Conservation (phyloP, 2,797 vertebrate genomes). For the Eospalax fontanierii region DNA sequence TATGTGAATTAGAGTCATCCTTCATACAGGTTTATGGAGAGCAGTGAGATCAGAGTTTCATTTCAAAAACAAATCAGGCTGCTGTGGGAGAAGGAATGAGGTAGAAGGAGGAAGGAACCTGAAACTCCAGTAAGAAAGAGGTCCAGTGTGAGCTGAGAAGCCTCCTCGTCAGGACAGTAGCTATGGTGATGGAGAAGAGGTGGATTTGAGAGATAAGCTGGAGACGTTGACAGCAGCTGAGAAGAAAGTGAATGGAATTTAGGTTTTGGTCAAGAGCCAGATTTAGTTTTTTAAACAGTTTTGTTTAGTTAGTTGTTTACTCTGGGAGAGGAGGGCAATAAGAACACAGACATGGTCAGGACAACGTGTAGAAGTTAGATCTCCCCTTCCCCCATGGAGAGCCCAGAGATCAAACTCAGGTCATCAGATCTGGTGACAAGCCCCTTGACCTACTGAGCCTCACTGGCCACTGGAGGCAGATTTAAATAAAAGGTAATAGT, state of each 20-base stretch:
- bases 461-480: background rate
- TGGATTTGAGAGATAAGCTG: background rate
- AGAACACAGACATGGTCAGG: background rate
- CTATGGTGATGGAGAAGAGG: rapidly evolving
- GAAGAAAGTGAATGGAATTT: background rate
- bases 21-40: background rate
- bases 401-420: background rate
- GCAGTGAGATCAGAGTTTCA: background rate
- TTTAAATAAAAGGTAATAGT: background rate
- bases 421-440: background rate
- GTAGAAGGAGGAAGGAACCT: background rate
- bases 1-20: background rate
- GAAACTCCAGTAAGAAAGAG: background rate
- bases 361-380: background rate
- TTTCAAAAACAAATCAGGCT: background rate
- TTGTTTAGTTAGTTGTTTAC: background rate
- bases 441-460: background rate
- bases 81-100: background rate
- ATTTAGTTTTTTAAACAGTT: background rate
- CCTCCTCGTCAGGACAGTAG: background rate
- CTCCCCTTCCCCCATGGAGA: no score
- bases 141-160: background rate
- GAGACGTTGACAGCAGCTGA: background rate
- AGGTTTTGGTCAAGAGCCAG: background rate
- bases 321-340: no score